Evolutionary conservation across 2,113 vertebrate species (phyloP), one percentile per base, ranked within the genome.

Genomic region (Plecotus auritus): DNA sequence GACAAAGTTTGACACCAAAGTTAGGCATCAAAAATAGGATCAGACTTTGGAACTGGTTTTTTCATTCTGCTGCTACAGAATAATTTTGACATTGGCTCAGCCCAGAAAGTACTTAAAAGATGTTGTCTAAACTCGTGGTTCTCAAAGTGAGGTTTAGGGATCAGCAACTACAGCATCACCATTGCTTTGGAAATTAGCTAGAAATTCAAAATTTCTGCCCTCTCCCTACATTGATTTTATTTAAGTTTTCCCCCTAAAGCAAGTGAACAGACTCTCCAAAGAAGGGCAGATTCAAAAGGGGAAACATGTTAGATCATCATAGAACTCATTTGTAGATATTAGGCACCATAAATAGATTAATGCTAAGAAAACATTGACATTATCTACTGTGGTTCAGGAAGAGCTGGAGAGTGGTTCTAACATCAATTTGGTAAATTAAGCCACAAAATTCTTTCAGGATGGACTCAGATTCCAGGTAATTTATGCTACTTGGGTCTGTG

Each of bases 331-430:
- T 80, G 56, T 51, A 72, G 88, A 18, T 74, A 66, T 84, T 40
- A 89, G 51, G 9, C 77, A 51, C 78, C 73, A 45, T 47, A 86
- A 78, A 94, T 85, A 77, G 56, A 45, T 69, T 78, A 45, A 56
- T 66, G 42, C 23, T 54, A 72, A 97, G 83, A 78, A 95, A 93
- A 89, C 54, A 37, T n/a, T 88, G 69, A 66, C 59, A 47, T 94
- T 93, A 86, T 83, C 78, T 89, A n/a, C 12, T 49, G 51, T 78
- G 87, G 95, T 85, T 93, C 87, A 91, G 86, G 69, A 94, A 88
- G 84, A 88, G 64, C 73, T 88, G 18, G 22, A 89, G 40, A 81
- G 61, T 54, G 66, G 73, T 81, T 72, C 70, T 61, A 59, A 94
- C 69, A 74, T 95, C 70, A 86, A 17, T 94, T 89, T 70, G 64